phyloP scores from a whole-genome alignment of 2,113 vertebrate species.

The Delphinapterus leucas region DNA sequence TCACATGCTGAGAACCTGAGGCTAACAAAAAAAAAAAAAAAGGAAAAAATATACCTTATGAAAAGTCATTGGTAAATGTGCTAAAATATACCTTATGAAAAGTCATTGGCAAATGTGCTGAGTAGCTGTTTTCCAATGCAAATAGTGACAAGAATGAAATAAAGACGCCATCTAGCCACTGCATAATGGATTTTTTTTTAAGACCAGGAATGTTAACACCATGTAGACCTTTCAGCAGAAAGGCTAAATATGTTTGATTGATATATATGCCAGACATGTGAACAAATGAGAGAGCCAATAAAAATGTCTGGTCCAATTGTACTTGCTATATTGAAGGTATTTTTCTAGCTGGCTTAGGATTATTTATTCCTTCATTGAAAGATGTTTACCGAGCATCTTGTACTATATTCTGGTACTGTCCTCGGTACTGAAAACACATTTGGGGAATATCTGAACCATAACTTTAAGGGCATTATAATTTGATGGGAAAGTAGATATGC shows the following conservation, averaged over 20 bases:
- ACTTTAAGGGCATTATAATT: background rate
- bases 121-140: constrained; percentile 67
- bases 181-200: constrained; percentile 8
- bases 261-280: background rate
- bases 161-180: background rate
- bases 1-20: constrained; percentile 70
- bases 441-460: background rate
- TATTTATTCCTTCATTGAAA: background rate
- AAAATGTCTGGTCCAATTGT: background rate
- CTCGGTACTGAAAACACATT: background rate
- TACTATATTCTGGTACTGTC: background rate
- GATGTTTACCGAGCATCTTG: background rate
- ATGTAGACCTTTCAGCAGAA: background rate
- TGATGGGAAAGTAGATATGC: background rate
- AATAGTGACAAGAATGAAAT: constrained; percentile 45
- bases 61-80: constrained; percentile 66
- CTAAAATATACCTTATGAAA: constrained; percentile 61
- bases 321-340: background rate
- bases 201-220: background rate
- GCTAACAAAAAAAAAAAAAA: constrained; percentile 29
- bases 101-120: constrained; percentile 63
- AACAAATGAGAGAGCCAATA: constrained; percentile 44
- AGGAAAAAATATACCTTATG: constrained; percentile 15
- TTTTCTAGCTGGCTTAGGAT: background rate
- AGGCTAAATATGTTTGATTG: constrained; percentile 14